Base-by-base conservation (phyloP, 2,888 invertebrate species). In the Morpho helenor region DNA sequence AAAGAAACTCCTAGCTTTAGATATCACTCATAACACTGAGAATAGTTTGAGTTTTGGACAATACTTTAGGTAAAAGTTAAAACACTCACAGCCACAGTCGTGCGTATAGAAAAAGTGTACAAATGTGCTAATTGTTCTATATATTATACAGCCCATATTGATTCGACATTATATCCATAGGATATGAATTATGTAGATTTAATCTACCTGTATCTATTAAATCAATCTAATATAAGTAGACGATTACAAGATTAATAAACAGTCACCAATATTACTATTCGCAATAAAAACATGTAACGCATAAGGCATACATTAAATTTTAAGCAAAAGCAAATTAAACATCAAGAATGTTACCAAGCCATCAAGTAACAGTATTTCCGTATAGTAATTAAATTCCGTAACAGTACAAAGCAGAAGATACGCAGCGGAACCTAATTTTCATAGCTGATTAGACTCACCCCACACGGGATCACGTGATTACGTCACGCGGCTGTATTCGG, bases 311-410 rank as follows among this genome's bases (percentile, higher is more conserved):
- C 9, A n/a, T 31, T 16, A 39, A 61, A 61, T 62, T 57, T 57
- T 57, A 62, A 48, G 43, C 53, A 50, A 52, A 47, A 51, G 45
- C 59, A 75, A 82, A 81, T 80, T 78, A 79, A 80, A 84, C 84
- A 85, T 83, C 81, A 77, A 77, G 79, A 79, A 75, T 77, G 79
- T 79, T 74, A 75, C 77, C 69, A 68, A 76, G 71, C 73, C 76
- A 72, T 77, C 79, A 73, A 70, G 66, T 68, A 72, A 76, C 73
- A 77, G 80, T 83, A 87, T 84, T 86, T 86, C 80, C 82, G 79
- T 85, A 87, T 87, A 83, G 86, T 88, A 88, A 89, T 89, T 88
- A 89, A 87, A 89, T 88, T 88, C 85, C 82, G 77, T 74, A 84
- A 73, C 82, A 75, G 81, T 79, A 86, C 83, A 87, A 87, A 87